Evolutionary conservation across 2,888 invertebrate species (phyloP).

Genomic region (Alloscopus bannaensis): DNA sequence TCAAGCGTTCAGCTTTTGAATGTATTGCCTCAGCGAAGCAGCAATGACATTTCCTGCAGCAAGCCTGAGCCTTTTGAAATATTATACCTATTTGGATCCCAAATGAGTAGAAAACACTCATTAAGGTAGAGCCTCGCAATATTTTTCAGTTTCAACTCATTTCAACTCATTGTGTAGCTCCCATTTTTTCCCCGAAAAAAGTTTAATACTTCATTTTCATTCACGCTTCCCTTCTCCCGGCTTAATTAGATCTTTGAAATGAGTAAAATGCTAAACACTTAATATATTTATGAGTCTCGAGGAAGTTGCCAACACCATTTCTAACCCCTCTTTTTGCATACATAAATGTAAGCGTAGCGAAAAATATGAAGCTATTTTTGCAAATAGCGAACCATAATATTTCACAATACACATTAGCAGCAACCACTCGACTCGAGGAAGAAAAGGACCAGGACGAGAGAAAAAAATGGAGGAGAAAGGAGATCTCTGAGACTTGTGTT

Average conservation of each 20-base stretch:
- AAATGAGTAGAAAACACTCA: background rate
- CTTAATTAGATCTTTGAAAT: conserved; percentile 38
- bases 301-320: background rate
- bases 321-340: too few relatives aligned
- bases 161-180: background rate
- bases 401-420: background rate
- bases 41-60: background rate
- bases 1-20: background rate
- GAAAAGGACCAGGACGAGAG: background rate
- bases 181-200: conserved; percentile 14
- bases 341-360: too few relatives aligned
- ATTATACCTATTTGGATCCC: background rate
- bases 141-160: conserved; percentile 4
- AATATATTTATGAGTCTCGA: conserved; percentile 34
- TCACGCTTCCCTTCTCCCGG: conserved; percentile 14
- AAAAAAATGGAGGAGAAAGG: background rate
- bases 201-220: conserved; percentile 15
- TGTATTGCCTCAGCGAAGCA: background rate
- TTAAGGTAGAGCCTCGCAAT: background rate
- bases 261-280: conserved; percentile 11
- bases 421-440: background rate
- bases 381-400: background rate
- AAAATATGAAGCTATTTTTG: background rate
- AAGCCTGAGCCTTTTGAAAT: background rate
- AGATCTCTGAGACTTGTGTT: conserved; percentile 1